Conservation (phyloP, 2,888 invertebrate genomes). For the Brenthis hecate region DNA sequence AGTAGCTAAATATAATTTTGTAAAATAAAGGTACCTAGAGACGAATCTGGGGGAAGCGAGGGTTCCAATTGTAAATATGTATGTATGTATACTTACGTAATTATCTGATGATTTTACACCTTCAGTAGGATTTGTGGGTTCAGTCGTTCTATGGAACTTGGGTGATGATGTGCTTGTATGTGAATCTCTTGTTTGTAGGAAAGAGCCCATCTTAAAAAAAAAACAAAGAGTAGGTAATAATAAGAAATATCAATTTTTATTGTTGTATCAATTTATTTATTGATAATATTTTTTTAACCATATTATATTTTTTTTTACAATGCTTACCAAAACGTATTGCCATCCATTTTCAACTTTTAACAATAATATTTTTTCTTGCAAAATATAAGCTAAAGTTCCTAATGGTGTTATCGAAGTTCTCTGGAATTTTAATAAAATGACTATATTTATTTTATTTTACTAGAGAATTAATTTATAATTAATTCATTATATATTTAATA, state of each 20-base stretch:
- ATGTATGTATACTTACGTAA: slow-evolving; percentile 33
- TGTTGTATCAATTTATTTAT: slow-evolving; percentile 17
- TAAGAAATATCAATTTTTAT: not conserved
- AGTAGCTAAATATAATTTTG: no score
- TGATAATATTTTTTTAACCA: no score
- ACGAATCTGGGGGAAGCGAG: no score
- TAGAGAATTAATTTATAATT: no score
- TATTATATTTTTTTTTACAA: slow-evolving; percentile 3
- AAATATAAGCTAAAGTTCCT: slow-evolving; percentile 69
- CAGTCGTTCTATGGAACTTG: slow-evolving; percentile 4
- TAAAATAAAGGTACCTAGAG: no score
- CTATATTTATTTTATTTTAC: no score
- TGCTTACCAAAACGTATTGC: slow-evolving; percentile 62
- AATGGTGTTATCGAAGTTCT: slow-evolving; percentile 55
- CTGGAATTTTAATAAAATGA: slow-evolving; percentile 45
- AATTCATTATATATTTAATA: no score
- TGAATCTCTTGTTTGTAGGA: slow-evolving; percentile 38
- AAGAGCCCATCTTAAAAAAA: slow-evolving; percentile 47
- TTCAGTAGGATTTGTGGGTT: not conserved
- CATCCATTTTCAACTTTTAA: slow-evolving; percentile 64
- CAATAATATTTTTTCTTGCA: slow-evolving; percentile 64
- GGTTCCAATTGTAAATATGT: not conserved
- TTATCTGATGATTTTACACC: slow-evolving; percentile 5
- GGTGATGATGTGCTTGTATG: slow-evolving; percentile 30
- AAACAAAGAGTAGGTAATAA: slow-evolving; percentile 1